A percentile compares a stretch with the other conserved stretches of the same genome.
phyloP scores from a whole-genome alignment of 1,140 invertebrate genomes.

The Papilio helenus region DNA sequence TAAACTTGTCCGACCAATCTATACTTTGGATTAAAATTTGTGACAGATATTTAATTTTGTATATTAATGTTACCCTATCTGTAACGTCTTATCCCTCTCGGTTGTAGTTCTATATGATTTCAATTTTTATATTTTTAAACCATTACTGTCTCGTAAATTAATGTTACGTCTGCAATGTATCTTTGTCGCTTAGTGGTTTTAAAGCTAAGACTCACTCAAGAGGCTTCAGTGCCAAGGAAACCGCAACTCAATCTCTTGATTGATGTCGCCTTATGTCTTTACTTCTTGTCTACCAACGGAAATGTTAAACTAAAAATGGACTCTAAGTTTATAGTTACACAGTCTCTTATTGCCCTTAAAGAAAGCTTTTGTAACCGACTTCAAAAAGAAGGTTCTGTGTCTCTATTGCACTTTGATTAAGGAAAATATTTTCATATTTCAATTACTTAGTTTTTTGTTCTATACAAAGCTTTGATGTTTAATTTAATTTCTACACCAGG shows the following conservation, averaged over 20 bases:
- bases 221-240: constrained; percentile 24
- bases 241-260: constrained; percentile 25
- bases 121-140: too few relatives aligned
- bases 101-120: not conserved
- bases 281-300: not conserved
- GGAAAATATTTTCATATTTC: not conserved
- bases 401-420: not conserved
- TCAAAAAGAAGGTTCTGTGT: too few relatives aligned
- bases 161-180: constrained; percentile 1
- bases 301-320: not conserved
- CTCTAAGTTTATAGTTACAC: too few relatives aligned
- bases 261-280: constrained; percentile 21
- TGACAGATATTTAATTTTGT: too few relatives aligned
- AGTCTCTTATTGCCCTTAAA: too few relatives aligned
- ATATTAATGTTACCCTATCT: too few relatives aligned
- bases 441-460: not conserved
- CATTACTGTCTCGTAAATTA: too few relatives aligned
- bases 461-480: not conserved
- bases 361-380: too few relatives aligned
- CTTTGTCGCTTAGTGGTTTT: constrained; percentile 1
- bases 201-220: constrained; percentile 32
- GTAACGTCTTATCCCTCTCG: not conserved
- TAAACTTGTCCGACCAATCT: too few relatives aligned
- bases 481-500: not conserved
- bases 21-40: too few relatives aligned